Conservation (phyloP, 2,113 vertebrate genomes). For the Ptychochromis oligacanthus region DNA sequence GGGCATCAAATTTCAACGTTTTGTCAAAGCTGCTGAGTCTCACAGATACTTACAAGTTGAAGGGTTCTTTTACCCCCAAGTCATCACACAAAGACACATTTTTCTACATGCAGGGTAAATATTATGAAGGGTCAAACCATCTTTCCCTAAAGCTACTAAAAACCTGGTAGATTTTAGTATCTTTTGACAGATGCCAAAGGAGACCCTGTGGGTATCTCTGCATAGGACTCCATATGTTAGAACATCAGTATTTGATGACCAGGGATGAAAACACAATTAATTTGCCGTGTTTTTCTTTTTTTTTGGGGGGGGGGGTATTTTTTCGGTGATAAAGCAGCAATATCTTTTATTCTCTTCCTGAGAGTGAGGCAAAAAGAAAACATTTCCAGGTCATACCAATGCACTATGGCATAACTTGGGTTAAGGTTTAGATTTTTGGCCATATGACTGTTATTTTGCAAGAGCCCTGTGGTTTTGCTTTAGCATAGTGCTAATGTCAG, state of each 20-base stretch:
- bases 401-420: neutral
- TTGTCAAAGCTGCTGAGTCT: neutral
- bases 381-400: neutral
- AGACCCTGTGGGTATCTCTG: neutral
- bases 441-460: neutral
- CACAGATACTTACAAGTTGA: neutral
- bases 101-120: neutral
- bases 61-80: neutral
- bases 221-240: neutral
- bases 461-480: neutral
- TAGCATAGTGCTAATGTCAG: neutral
- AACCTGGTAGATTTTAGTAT: neutral
- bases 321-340: too few species aligned
- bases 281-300: neutral
- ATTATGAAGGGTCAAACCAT: neutral
- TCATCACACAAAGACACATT: neutral
- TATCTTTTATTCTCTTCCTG: neutral
- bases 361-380: neutral
- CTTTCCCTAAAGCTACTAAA: neutral
- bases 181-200: neutral
- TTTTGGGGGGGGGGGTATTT: too few species aligned
- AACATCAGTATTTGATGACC: neutral
- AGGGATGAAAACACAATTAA: neutral
- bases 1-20: neutral
- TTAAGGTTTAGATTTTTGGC: neutral